Base-by-base conservation (phyloP, 2,888 invertebrate species). In the Argyresthia goedartella region DNA sequence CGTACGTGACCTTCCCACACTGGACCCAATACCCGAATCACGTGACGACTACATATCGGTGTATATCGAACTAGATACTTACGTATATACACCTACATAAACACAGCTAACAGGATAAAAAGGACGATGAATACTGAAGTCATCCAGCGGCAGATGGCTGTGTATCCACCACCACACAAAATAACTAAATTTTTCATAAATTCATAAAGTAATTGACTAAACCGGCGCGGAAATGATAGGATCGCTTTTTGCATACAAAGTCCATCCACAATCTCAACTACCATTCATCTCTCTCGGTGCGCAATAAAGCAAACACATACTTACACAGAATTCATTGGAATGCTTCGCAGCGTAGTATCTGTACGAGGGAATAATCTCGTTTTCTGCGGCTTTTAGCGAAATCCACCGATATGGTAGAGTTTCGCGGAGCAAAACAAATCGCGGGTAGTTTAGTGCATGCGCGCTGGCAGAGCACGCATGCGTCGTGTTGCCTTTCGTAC, bases 361-460 rank as follows among this genome's bases (percentile, higher is more conserved):
- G 68, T 70, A 70, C 66, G 65, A 67, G 64, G 69, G 39, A 61
- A 69, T 81, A 77, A 81, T 81, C 77, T 78, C 70, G 73, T 81
- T 77, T 77, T 74, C 74, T 77, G 72, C 69, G 71, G 73, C 69
- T 70, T 56, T 60, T 56, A 55, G 54, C 58, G 55, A 55, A 58
- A 55, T 49, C 54, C 66, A 63, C 58, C 60, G 60, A 65, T 60
- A 62, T 48, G 13, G 48, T 35, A 36, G 48, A 48, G 48, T 48
- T 48, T 67, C 69, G 66, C 64, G 68, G 71, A 77, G 78, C 69
- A 82, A 79, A 81, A 81, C 76, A 80, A 81, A 82, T 75, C 65
- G 69, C 59, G 64, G 67, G 67, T 66, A 69, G 68, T 53, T 62
- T 55, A 69, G 73, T 76, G 74, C 81, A 71, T 78, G 84, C 86